Evolutionary conservation across 2,797 vertebrate species (phyloP).

Genomic region (Delichon dasypus): DNA sequence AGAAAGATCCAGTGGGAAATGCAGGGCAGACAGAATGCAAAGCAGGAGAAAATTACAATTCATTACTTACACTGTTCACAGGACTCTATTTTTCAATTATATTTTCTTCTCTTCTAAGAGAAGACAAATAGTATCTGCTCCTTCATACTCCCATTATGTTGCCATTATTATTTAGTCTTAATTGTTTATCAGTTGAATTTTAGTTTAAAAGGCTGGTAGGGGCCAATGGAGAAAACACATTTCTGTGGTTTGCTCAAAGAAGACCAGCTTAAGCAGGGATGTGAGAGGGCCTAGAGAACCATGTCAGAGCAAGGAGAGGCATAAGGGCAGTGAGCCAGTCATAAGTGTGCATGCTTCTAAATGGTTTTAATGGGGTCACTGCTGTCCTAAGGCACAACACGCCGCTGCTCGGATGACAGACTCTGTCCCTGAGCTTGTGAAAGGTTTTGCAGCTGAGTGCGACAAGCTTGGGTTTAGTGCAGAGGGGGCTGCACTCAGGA

Average conservation of each 20-base stretch:
- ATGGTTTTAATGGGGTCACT: conserved; percentile 58
- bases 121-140: not conserved
- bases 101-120: not conserved
- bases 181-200: not conserved
- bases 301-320: not conserved
- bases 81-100: not conserved
- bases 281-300: not conserved
- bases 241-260: not conserved
- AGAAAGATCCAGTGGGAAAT: not conserved
- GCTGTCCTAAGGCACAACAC: conserved; percentile 35
- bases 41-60: not conserved
- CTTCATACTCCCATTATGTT: not conserved
- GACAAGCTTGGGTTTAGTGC: not conserved
- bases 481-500: not conserved
- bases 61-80: not conserved
- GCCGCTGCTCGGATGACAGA: not conserved
- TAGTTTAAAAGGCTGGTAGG: not conserved
- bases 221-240: not conserved
- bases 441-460: conserved; percentile 14
- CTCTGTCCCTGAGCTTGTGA: conserved; percentile 1
- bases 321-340: not conserved
- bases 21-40: not conserved
- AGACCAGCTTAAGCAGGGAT: not conserved
- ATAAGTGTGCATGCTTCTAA: not conserved
- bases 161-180: not conserved